These are phyloP conservation scores for Valencia hispanica DNA, from an alignment of 2,797 vertebrate genomes.

Conservation along the genomic window DNA sequence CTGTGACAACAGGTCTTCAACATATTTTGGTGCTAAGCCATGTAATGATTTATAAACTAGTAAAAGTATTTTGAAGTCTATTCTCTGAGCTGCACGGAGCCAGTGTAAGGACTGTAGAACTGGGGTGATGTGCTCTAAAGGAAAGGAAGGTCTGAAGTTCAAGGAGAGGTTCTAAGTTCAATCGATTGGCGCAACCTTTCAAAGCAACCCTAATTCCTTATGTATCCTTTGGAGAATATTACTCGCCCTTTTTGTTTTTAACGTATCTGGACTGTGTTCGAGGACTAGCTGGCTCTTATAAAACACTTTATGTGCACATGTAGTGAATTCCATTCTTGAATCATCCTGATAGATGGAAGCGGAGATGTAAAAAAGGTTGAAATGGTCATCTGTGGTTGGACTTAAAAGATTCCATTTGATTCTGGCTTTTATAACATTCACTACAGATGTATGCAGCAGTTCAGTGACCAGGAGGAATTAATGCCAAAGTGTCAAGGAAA, in stretches of 20 bases:
- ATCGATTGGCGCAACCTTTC: background rate
- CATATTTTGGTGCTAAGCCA: no score
- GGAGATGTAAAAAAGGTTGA: constrained; percentile 36
- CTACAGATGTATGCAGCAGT: constrained; percentile 12
- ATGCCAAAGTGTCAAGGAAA: constrained; percentile 1
- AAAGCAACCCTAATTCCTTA: background rate
- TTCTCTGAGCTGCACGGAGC: no score
- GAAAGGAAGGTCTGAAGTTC: no score
- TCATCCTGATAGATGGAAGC: constrained; percentile 39
- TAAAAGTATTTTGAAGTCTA: no score
- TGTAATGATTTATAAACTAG: no score
- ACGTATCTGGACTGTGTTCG: constrained; percentile 13
- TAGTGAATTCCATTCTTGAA: constrained; percentile 47
- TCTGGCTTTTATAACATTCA: constrained; percentile 41
- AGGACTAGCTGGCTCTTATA: background rate
- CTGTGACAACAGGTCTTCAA: no score
- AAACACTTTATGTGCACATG: constrained; percentile 51
- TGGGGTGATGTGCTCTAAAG: no score
- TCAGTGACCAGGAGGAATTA: background rate
- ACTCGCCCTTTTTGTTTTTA: background rate
- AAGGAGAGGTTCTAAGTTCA: background rate
- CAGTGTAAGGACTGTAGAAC: no score
- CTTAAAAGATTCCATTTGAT: constrained; percentile 46
- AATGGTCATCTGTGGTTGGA: constrained; percentile 30
- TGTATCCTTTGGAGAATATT: background rate